Base-by-base conservation (phyloP, 1,140 invertebrate genomes). In the Drosophila pruinosa region DNA sequence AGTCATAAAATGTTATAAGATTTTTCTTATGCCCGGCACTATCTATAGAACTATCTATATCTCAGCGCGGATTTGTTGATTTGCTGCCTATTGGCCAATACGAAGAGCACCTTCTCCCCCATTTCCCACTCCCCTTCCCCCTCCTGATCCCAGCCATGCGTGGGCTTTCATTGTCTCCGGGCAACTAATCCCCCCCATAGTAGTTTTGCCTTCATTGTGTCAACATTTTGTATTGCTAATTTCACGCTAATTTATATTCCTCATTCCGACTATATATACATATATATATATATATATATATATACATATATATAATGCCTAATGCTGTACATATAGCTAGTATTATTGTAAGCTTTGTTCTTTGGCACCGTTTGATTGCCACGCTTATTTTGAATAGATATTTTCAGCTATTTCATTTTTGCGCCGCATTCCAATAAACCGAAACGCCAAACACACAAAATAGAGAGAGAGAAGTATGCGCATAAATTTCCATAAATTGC, bases 1-100 rank as follows among this genome's bases (percentile, higher is more conserved):
- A 79, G 72, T 72, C 75, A 79, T 83, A 72, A 83, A 85, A 82
- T 78, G 63, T 62, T 78, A 78, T 72, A 72, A 71, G 26, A 10
- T 28, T n/a, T 59, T 21, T 62, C 28, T 4, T 19, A 24, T 50
- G 22, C 15, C 8, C n/a, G n/a, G 8, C 28, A 31, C 17, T 61
- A 61, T 15, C 34, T 59, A 24, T 34, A 36, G 38, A 28, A 12
- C 7, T 15, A 64, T 45, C 14, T 50, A 31, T 24, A 47, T 45
- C n/a, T 14, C 26, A 14, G n/a, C 8, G 45, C 53, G 12, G 52
- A 15, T 12, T 47, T 47, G 41, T 58, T 28, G 26, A 45, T 58
- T 34, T 48, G 31, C 52, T 15, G 38, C 34, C 54, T 39, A 67
- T 58, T 68, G 65, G 65, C 57, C 61, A 61, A 24, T 58, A 12